phyloP scores from a whole-genome alignment of 2,888 invertebrate species.

The Eumacrocentrus americanus region DNA sequence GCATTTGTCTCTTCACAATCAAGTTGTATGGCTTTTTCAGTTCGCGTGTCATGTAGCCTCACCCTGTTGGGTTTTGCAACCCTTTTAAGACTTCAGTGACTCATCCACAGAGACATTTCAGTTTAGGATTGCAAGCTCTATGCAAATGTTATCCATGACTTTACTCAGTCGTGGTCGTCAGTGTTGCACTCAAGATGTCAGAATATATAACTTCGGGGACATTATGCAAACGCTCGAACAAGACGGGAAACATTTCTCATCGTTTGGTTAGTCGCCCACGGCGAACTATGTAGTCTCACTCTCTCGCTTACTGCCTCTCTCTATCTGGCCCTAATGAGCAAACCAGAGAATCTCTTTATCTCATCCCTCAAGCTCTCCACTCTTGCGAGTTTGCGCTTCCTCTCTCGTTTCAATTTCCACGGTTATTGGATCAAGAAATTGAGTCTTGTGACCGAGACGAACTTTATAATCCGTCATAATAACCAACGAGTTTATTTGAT shows the following conservation, averaged over 20 bases:
- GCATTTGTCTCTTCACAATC: too few relatives aligned
- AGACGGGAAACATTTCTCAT: conserved; percentile 39
- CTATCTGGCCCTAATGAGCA: too few relatives aligned
- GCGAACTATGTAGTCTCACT: conserved; percentile 23
- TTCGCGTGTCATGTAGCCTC: too few relatives aligned
- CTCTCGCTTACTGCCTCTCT: conserved; percentile 16
- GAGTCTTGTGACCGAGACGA: conserved; percentile 13
- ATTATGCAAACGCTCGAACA: conserved; percentile 23
- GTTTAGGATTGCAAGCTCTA: conserved; percentile 8
- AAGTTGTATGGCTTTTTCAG: too few relatives aligned
- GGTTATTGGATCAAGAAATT: conserved; percentile 30
- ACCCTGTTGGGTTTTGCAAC: too few relatives aligned
- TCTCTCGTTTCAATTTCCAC: conserved; percentile 32
- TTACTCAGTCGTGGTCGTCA: not conserved
- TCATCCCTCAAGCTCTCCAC: conserved; percentile 14
- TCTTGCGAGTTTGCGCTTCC: conserved; percentile 13
- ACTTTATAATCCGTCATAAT: not conserved
- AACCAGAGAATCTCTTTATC: conserved; percentile 35
- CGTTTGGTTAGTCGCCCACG: conserved; percentile 37
- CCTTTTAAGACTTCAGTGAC: too few relatives aligned
- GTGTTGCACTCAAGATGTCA: conserved; percentile 4
- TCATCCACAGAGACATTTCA: conserved; percentile 53
- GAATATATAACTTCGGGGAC: not conserved
- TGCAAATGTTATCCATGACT: conserved; percentile 16
- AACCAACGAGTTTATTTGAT: conserved; percentile 15